A percentile compares a stretch with the other conserved stretches of the same genome.
Conservation (phyloP, 1,140 invertebrate species). For the Pogonomyrmex californicus region DNA sequence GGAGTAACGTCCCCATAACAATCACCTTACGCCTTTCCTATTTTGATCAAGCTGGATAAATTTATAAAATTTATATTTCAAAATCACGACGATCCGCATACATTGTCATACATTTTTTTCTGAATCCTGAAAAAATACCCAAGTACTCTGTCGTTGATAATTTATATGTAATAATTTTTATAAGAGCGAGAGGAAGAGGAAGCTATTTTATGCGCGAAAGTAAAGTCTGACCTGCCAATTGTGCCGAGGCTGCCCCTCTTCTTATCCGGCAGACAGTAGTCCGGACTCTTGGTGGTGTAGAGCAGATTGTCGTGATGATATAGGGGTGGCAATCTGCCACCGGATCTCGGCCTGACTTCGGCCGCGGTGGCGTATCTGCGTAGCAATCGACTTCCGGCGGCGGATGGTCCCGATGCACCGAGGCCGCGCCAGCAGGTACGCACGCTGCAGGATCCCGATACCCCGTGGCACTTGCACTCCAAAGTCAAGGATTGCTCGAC, state of each 20-base stretch:
- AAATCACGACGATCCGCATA: too few species aligned
- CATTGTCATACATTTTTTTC: not conserved
- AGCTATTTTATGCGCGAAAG: not conserved
- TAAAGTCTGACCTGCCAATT: constrained; percentile 87
- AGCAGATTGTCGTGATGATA: constrained; percentile 88
- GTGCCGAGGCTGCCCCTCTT: constrained; percentile 90
- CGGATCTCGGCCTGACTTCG: constrained; percentile 84
- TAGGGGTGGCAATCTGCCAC: constrained; percentile 83
- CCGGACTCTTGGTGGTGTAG: constrained; percentile 90
- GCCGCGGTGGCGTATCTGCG: constrained; percentile 84
- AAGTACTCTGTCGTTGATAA: not conserved
- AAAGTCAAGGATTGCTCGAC: constrained; percentile 87
- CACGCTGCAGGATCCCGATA: constrained; percentile 90
- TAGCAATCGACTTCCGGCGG: constrained; percentile 85
- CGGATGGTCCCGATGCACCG: constrained; percentile 83
- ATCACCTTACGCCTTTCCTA: not conserved
- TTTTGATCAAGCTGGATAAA: not conserved
- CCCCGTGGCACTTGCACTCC: constrained; percentile 91
- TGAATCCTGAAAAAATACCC: not conserved
- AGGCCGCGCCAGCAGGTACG: constrained; percentile 90
- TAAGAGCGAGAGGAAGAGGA: not conserved
- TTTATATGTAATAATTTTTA: not conserved
- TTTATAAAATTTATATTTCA: not conserved
- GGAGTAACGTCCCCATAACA: not conserved
- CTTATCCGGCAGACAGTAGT: constrained; percentile 90